Evolutionary conservation across 1,140 invertebrate genomes (phyloP), one percentile per base, ranked within the genome.

Genomic region (Anoplolepis gracilipes): DNA sequence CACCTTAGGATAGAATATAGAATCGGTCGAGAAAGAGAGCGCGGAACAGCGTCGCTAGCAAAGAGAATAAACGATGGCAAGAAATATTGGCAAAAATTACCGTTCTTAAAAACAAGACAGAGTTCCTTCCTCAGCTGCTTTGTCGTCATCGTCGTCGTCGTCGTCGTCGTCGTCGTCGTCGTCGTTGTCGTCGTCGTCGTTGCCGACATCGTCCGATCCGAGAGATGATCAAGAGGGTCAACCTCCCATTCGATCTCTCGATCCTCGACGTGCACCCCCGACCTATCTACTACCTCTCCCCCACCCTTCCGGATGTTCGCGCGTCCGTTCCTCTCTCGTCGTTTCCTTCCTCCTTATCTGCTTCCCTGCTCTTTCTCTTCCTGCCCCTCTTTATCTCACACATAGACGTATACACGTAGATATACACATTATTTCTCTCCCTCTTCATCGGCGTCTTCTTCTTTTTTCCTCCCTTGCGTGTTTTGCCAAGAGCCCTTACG

Each of bases 401-500:
- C 39, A 64, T 33, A 39, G n/a, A 79, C 46, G 57, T 46, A 33
- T 53, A 59, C 53, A 70, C 78, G 39, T 42, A 72, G 65, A 42
- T 28, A 73, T 73, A 42, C 67, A 82, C 78, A 82, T 82, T 82
- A 82, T 82, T 82, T 82, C 67, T 82, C 67, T 57, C 67, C 53
- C 78, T 73, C 53, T 59, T 67, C 67, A 59, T 72, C 33, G 67
- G 30, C 53, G 78, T 82, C 53, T 57, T 86, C 86, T 73, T 82
- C 82, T 86, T 90, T 90, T 90, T 87, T 64, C 72, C 88, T 92
- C 88, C 91, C 88, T 88, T 90, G 87, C 81, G 84, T 93, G 92
- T 93, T 92, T 91, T 90, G 90, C 90, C 92, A 90, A 92, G 92
- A 93, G 91, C 92, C 91, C 92, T 92, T 90, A 92, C 90, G 91